These are phyloP conservation scores for Saccostrea cuccullata DNA, from an alignment of 1,140 invertebrate genomes.

Conservation along the genomic window DNA sequence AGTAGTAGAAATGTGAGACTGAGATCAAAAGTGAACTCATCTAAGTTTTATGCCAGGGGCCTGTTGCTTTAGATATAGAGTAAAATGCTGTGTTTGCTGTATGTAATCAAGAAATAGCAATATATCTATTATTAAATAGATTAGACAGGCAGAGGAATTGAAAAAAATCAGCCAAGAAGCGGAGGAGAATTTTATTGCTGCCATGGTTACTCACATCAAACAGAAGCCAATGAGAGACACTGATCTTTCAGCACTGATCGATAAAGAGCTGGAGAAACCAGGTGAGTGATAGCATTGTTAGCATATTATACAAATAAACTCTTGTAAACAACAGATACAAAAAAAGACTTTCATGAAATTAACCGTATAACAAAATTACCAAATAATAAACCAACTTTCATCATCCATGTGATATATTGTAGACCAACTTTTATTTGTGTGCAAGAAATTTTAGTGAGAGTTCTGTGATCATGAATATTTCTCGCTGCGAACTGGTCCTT, in stretches of 20 bases:
- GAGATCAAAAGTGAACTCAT: too few relatives aligned
- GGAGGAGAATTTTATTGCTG: conserved; percentile 53
- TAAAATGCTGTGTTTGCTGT: too few relatives aligned
- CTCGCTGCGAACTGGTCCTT: too few relatives aligned
- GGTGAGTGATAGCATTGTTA: background rate
- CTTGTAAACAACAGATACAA: background rate
- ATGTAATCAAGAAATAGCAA: background rate
- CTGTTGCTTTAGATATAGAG: too few relatives aligned
- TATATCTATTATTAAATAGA: background rate
- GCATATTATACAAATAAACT: background rate
- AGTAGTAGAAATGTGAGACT: too few relatives aligned
- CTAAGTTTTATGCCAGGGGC: too few relatives aligned
- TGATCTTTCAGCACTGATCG: conserved; percentile 40
- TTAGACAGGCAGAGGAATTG: conserved; percentile 48
- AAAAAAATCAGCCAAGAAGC: conserved; percentile 51
- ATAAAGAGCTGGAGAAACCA: conserved; percentile 34
- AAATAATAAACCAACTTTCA: background rate
- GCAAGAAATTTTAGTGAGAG: too few relatives aligned
- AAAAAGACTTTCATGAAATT: background rate
- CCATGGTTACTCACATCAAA: conserved; percentile 49
- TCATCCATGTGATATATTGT: background rate
- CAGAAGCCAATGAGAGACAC: conserved; percentile 54
- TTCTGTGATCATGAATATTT: too few relatives aligned
- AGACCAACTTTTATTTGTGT: too few relatives aligned
- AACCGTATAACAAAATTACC: background rate